Evolutionary conservation across 2,797 vertebrate genomes (phyloP), one percentile per base, ranked within the genome.

Genomic region (Podarcis siculus): DNA sequence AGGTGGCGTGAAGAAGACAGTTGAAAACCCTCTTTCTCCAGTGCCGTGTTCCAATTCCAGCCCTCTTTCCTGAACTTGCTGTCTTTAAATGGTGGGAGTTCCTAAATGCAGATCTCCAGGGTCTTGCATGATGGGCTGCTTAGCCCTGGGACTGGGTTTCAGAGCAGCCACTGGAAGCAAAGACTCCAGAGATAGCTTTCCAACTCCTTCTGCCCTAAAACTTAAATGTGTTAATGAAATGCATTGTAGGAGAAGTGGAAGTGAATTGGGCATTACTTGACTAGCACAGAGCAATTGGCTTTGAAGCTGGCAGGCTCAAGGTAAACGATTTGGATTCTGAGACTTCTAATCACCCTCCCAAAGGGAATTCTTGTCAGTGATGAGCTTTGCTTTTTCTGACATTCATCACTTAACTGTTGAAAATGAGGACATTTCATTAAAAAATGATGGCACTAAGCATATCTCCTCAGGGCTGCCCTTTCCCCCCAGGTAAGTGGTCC

Each of bases 361-460:
- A n/a, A 76, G 58, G 72, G 71, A 82, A 76, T 82, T 81, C 58
- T 86, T 89, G 81, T 83, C 87, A 79, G 71, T 9, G 21, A 58
- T 27, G 72, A 58, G 45, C 25, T 76, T 75, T 75, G 37, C 71
- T 87, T 32, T 27, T 80, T 61, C 71, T 85, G 88, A 67, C 83
- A 85, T 45, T 66, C 32, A 82, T 81, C 42, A 39, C 42, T 64
- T 79, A 69, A 82, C 55, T 76, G 71, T 64, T 42, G 32, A 30
- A 55, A 73, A 85, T 13, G 49, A 27, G 15, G n/a, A 15, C 49
- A 61, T 85, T 76, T 79, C 32, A 42, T 72, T 69, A 81, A 80
- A 85, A 80, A 67, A 39, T 66, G 69, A 61, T 49, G 37, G 23
- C 37, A 49, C 5, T 39, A 80, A 64, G 25, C 42, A 86, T 21